Evolutionary conservation across 2,888 invertebrate genomes (phyloP), one percentile per base, ranked within the genome.

Genomic region (Scrobipalpa costella): DNA sequence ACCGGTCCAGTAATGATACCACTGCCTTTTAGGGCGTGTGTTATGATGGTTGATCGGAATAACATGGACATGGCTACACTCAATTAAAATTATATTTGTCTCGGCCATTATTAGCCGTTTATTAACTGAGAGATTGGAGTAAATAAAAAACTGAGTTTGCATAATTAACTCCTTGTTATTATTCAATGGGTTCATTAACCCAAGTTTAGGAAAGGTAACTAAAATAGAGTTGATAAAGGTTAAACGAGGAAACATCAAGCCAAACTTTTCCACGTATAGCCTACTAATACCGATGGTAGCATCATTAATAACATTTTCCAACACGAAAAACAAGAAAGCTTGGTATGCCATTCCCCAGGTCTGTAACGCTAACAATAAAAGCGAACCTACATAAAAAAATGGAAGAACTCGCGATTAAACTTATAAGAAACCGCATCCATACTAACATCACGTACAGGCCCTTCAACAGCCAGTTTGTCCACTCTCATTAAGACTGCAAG

Each of bases 401-500:
- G n/a, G n/a, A n/a, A n/a, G n/a, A 27, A 5, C 27, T 5, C 2
- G 27, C 27, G n/a, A 44, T 3, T 1, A 13, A 40, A n/a, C n/a
- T 44, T 27, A 52, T 52, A 52, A 27, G 21, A 52, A 52, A 21
- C 17, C 75, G 64, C 75, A 73, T 89, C 90, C 82, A 77, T 58
- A 71, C 59, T 66, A 78, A 66, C 67, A 78, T 66, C 70, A 68
- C 73, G 68, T 55, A 34, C 64, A 67, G 77, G 84, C 83, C 85
- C 86, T 86, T 78, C 74, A 73, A 73, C 77, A 81, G 85, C 90
- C 88, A 86, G 90, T 90, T 90, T 90, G 88, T 90, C 90, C 89
- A 90, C 87, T 89, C 89, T 90, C 90, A 90, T 90, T 91, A 90
- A 87, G 88, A 88, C 85, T 78, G 84, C 74, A 76, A 73, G 73